Base-by-base conservation (phyloP, 2,888 invertebrate species). In the Boloria selene region DNA sequence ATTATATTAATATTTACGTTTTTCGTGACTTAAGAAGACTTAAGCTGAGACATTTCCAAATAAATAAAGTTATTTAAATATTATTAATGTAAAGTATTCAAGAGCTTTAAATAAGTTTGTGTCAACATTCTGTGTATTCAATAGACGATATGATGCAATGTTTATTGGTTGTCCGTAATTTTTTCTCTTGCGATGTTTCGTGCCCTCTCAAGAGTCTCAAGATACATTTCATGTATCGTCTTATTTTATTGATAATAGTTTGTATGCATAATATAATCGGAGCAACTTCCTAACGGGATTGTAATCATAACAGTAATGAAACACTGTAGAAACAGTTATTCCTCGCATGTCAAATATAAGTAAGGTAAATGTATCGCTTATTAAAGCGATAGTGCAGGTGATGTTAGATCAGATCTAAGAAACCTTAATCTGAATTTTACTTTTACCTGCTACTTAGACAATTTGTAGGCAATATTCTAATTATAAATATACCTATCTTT, bases 251-350 rank as follows among this genome's bases (percentile, higher is more conserved):
- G 67, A 72, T 60, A 72, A 69, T 70, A 69, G 22, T 54, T 66
- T 67, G 50, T 70, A 61, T 55, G 58, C 55, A 69, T 72, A 72
- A 61, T 63, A 52, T 55, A 67, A 59, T 65, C 55, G 49, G 58
- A 63, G 58, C 62, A 53, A 61, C 55, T 68, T 64, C 61, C 64
- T 63, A 70, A 70, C 70, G 68, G 68, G 83, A 85, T 85, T 84
- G 84, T 86, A 83, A 80, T n/a, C n/a, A 84, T 80, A 86, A 84
- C 83, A 82, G 85, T 84, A 83, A 80, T 74, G 73, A 72, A 73
- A 70, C 74, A 72, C 70, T 73, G 67, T 75, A 77, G 74, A 76
- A 81, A 85, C 86, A 81, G 84, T 86, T 85, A 86, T 78, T 86
- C 83, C 85, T 86, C 83, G 83, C 85, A 85, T 84, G 81, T 83